Evolutionary conservation across 2,888 invertebrate genomes (phyloP).

Genomic region (Malacosoma neustria): DNA sequence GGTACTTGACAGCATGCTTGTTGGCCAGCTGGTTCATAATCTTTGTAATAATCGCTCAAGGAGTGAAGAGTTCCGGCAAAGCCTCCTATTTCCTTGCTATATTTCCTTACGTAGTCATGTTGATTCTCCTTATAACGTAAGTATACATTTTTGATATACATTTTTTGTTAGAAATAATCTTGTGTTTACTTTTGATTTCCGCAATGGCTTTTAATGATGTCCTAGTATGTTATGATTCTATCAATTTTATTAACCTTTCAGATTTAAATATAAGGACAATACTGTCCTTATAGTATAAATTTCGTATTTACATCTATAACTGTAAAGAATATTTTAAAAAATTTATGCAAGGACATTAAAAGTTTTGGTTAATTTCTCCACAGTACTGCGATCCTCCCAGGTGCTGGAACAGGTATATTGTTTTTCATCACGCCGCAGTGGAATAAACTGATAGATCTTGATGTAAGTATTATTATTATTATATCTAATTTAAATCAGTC

Average conservation of each 20-base stretch:
- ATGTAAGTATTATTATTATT: slow-evolving; percentile 56
- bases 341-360: no score
- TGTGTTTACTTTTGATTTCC: no score
- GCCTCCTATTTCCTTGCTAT: slow-evolving; percentile 92
- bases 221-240: no score
- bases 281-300: no score
- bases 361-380: neutral
- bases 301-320: no score
- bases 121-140: slow-evolving; percentile 79
- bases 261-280: no score
- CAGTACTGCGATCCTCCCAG: slow-evolving; percentile 77
- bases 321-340: no score
- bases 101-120: slow-evolving; percentile 87
- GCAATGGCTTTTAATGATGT: no score
- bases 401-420: slow-evolving; percentile 79
- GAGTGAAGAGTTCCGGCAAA: slow-evolving; percentile 86
- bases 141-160: no score
- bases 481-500: slow-evolving; percentile 84
- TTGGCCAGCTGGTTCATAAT: slow-evolving; percentile 80
- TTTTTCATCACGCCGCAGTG: slow-evolving; percentile 89
- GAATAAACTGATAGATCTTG: slow-evolving; percentile 79
- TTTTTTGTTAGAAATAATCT: no score
- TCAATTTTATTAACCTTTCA: no score
- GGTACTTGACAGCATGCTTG: slow-evolving; percentile 80
- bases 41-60: slow-evolving; percentile 80